These are phyloP conservation scores for Gymnoscopelus braueri DNA, from an alignment of 2,797 vertebrate genomes.

Conservation along the genomic window DNA sequence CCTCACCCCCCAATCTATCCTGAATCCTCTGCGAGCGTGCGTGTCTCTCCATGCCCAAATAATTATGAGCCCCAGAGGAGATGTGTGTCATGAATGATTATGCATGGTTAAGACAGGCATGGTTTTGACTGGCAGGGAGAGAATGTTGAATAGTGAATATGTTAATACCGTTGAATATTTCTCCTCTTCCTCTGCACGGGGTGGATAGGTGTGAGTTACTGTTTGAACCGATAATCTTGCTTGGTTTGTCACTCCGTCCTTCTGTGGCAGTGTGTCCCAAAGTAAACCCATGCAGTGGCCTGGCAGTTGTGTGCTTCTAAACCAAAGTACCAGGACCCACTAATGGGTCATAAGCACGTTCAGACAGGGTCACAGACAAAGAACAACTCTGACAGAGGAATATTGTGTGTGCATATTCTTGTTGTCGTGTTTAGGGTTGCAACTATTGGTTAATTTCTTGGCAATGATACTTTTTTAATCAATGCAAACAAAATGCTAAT, in stretches of 20 bases:
- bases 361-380: no score
- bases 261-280: constrained; percentile 44
- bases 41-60: background rate
- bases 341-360: no score
- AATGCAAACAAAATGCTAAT: no score
- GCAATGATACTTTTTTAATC: no score
- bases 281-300: constrained; percentile 15
- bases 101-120: constrained; percentile 22
- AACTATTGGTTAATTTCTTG: no score
- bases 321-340: no score
- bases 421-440: no score
- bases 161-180: no score
- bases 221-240: constrained; percentile 32
- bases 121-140: no score
- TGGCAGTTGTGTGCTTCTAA: background rate
- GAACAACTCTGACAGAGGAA: no score
- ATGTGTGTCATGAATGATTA: constrained; percentile 1
- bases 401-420: no score
- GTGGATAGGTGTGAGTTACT: background rate
- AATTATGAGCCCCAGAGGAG: background rate
- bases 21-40: background rate
- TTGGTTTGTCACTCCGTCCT: constrained; percentile 10
- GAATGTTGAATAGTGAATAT: no score
- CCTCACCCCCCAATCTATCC: background rate
- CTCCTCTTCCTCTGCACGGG: background rate